Evolutionary conservation across 2,113 vertebrate species (phyloP), one percentile per base, ranked within the genome.

Genomic region (Pimephales promelas): DNA sequence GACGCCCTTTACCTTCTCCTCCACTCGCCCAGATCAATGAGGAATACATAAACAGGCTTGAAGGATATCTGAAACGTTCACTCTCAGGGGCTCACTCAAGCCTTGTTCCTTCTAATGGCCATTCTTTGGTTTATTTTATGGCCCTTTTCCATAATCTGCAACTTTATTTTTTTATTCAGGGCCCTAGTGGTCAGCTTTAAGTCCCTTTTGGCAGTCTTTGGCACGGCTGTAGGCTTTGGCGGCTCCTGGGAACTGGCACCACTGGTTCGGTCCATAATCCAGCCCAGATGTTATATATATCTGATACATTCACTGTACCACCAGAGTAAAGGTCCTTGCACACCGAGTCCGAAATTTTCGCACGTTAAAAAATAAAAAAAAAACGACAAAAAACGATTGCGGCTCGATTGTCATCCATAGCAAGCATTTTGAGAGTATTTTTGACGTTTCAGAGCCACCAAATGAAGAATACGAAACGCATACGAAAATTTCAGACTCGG

Each of bases 41-140:
- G 81, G 85, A 85, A 88, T 84, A 86, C 81, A 87, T 45, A 87
- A 86, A 79, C 79, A 82, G 62, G 28, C 61, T 73, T 81, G 70
- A 85, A 76, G 59, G 84, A 82, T 83, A 68, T 70, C 74, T 77
- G 83, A 62, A 85, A 73, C 40, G 10, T 49, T 83, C 47, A 47
- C 77, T 62, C 57, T 59, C 77, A 64, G 40, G 24, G 24, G 43
- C 40, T 66, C 61, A 66, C 40, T 80, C 26, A 66, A 26, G 45
- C 78, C 14, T 80, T 66, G 9, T 59, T 43, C 34, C 75, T 9
- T 0, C 34, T 4, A 7, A 10, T 77, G 9, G 2, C 31, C 2
- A 0, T 31, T 75, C 31, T 57, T 10, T 57, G 16, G 34, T 8
- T 54, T 13, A 26, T 47, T 72, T 45, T n/a, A 24, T 72, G 70